Conservation (phyloP, 2,888 invertebrate species). For the Notodonta ziczac region DNA sequence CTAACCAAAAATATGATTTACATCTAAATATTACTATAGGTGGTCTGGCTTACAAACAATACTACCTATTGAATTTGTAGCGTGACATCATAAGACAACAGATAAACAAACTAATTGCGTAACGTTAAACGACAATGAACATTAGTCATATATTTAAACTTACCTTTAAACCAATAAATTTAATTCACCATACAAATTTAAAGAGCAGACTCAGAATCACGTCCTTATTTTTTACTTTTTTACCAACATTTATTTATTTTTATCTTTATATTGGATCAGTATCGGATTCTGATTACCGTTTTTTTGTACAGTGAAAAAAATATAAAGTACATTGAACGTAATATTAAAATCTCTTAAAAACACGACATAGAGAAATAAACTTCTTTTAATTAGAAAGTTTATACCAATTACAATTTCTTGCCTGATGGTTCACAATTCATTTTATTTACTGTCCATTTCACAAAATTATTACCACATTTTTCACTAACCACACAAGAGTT, state of each 20-base stretch:
- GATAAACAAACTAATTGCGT: neutral
- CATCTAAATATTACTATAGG: neutral
- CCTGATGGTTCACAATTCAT: slow-evolving; percentile 30
- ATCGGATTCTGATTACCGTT: too few relatives aligned
- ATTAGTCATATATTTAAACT: neutral
- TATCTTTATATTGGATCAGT: too few relatives aligned
- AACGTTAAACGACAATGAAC: neutral
- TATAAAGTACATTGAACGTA: too few relatives aligned
- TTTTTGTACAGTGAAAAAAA: too few relatives aligned
- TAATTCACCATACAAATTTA: too few relatives aligned
- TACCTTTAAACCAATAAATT: too few relatives aligned
- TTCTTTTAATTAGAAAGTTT: neutral
- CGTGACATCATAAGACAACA: neutral
- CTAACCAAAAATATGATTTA: neutral
- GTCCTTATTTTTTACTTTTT: too few relatives aligned
- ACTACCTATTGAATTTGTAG: slow-evolving; percentile 7
- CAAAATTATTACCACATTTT: slow-evolving; percentile 17
- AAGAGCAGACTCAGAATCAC: too few relatives aligned
- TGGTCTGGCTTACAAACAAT: slow-evolving; percentile 21
- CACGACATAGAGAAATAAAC: neutral
- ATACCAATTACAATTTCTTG: slow-evolving; percentile 34
- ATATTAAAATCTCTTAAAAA: too few relatives aligned
- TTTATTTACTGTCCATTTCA: slow-evolving; percentile 33
- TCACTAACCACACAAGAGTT: slow-evolving; percentile 18
- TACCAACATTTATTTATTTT: too few relatives aligned